Conservation (phyloP, 2,797 vertebrate species). For the Sebastes steindachneri region DNA sequence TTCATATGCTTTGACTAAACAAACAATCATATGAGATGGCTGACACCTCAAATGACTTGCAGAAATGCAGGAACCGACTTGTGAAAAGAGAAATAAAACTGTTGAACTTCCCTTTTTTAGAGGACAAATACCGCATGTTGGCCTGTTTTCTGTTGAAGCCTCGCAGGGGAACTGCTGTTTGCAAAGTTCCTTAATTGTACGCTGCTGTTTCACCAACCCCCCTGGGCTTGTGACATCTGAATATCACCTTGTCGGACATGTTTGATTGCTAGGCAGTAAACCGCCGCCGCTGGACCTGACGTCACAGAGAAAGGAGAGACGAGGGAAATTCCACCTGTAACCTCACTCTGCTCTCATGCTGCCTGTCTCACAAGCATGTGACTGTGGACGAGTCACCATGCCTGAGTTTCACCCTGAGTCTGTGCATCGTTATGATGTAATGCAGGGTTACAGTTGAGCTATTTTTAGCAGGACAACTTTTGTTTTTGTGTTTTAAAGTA, state of each 20-base stretch:
- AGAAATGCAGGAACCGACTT: constrained; percentile 59
- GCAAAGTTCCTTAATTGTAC: constrained; percentile 67
- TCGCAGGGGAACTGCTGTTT: constrained; percentile 61
- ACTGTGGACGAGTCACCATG: constrained; percentile 46
- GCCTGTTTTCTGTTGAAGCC: constrained; percentile 32
- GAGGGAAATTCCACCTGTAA: constrained; percentile 83
- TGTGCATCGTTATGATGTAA: constrained; percentile 51
- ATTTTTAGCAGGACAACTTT: constrained; percentile 55
- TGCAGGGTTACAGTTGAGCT: constrained; percentile 9
- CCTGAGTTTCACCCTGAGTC: constrained; percentile 36
- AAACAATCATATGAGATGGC: constrained; percentile 53
- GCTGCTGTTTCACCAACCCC: constrained; percentile 23
- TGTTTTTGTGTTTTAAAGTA: neutral
- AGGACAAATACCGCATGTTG: constrained; percentile 14
- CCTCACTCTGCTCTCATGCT: constrained; percentile 54
- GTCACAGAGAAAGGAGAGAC: constrained; percentile 70
- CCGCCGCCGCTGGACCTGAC: constrained; percentile 53
- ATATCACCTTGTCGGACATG: constrained; percentile 68
- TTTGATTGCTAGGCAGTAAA: constrained; percentile 43
- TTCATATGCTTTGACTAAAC: constrained; percentile 71
- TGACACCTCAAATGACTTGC: constrained; percentile 61
- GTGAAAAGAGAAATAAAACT: constrained; percentile 78
- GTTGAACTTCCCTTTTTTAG: constrained; percentile 66
- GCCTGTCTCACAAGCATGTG: constrained; percentile 63
- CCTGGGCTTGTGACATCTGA: constrained; percentile 52